These are phyloP conservation scores for Momotus momota DNA, from an alignment of 2,797 vertebrate genomes.

Conservation along the genomic window DNA sequence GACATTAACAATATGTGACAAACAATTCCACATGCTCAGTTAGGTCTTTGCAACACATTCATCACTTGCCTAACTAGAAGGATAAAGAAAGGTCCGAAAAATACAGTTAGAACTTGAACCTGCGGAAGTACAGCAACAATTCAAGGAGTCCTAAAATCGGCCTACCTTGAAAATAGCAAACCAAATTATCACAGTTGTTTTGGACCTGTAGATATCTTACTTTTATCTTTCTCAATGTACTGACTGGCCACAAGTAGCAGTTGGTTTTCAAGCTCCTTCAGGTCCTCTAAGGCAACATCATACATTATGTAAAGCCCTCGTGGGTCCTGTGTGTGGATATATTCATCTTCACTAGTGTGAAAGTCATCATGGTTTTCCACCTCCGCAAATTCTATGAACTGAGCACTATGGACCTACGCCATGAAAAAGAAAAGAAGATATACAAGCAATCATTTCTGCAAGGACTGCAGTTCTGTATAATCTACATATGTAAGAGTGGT, in stretches of 20 bases:
- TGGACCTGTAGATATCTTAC: background rate
- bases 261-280: constrained; percentile 76
- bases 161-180: background rate
- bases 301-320: constrained; percentile 75
- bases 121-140: background rate
- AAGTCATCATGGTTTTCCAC: constrained; percentile 83
- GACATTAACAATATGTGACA: constrained; percentile 24
- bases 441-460: background rate
- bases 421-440: background rate
- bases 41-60: background rate
- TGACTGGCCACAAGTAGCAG: constrained; percentile 79
- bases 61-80: background rate
- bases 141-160: background rate
- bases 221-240: constrained; percentile 75
- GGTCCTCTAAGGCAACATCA: constrained; percentile 77
- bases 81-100: background rate
- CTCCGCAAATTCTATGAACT: constrained; percentile 83
- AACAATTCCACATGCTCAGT: background rate
- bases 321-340: constrained; percentile 80
- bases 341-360: constrained; percentile 69
- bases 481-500: background rate
- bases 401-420: constrained; percentile 71
- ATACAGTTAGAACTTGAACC: background rate
- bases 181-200: background rate
- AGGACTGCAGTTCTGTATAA: background rate